Percentiles rank a stretch among this genome's conserved stretches.
Evolutionary conservation across 2,888 invertebrate genomes (phyloP).

Genomic region (Apamea sordens): DNA sequence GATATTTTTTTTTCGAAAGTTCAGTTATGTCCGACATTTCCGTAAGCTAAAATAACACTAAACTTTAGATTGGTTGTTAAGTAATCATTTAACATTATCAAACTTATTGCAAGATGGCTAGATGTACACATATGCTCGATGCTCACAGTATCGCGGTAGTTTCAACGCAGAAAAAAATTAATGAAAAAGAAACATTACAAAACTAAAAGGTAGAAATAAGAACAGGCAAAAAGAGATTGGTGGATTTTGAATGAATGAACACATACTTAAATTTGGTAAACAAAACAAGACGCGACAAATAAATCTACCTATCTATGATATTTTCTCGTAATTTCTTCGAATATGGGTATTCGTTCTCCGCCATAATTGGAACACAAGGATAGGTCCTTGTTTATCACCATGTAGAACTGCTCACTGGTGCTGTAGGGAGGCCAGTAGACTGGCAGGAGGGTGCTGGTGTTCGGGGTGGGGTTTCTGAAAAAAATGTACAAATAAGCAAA

Average conservation of each 20-base stretch:
- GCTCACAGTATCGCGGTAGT: background rate
- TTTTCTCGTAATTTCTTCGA: conserved; percentile 72
- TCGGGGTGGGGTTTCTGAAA: conserved; percentile 73
- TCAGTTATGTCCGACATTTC: background rate
- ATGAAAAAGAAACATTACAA: background rate
- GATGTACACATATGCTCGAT: background rate
- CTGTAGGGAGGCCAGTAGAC: conserved; percentile 69
- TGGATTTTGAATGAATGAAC: background rate
- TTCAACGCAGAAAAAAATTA: background rate
- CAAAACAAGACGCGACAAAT: conserved; percentile 1
- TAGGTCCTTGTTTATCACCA: conserved; percentile 63
- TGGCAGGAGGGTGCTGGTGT: conserved; percentile 46
- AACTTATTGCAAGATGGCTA: background rate
- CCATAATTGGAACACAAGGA: conserved; percentile 66
- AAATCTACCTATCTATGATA: conserved; percentile 39
- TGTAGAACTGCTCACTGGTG: conserved; percentile 34
- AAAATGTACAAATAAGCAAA: background rate
- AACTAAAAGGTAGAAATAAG: background rate
- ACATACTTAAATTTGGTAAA: background rate
- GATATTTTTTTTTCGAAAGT: background rate
- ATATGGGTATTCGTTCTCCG: conserved; percentile 72
- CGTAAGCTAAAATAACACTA: background rate
- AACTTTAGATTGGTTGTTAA: background rate
- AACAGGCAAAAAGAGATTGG: no score
- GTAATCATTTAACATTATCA: background rate